These are phyloP conservation scores for Tachycineta bicolor DNA, from an alignment of 2,113 vertebrate species.

Conservation along the genomic window DNA sequence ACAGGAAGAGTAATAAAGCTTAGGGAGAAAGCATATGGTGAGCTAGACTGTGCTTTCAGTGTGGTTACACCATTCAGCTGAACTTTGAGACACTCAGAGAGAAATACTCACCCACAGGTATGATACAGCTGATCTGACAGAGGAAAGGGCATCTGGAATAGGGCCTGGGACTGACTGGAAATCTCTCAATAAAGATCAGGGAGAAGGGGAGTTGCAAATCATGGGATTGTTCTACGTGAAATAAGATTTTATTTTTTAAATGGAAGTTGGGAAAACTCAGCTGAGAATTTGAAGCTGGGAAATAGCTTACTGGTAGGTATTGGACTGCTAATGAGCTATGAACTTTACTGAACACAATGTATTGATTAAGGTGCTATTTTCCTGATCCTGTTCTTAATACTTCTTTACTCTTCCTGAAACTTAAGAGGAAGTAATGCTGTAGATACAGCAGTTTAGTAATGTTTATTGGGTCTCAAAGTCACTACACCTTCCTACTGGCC, in stretches of 20 bases:
- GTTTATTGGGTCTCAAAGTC: neutral
- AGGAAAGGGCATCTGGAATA: neutral
- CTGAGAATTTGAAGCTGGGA: neutral
- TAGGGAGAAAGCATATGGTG: neutral
- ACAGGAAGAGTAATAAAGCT: neutral
- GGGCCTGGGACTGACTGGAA: neutral
- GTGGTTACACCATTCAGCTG: neutral
- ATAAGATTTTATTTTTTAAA: neutral
- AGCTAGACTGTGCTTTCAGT: neutral
- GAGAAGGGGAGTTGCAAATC: neutral
- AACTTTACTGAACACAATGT: neutral
- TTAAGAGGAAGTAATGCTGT: neutral
- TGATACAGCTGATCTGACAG: neutral
- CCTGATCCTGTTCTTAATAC: neutral
- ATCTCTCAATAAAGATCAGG: neutral
- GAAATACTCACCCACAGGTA: neutral
- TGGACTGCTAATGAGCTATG: neutral
- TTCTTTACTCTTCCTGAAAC: neutral
- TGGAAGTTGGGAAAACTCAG: neutral
- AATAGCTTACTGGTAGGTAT: neutral
- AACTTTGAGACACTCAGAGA: neutral
- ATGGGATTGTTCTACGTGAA: neutral
- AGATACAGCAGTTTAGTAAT: neutral
- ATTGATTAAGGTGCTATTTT: neutral
- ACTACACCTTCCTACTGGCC: neutral